Evolutionary conservation across 2,888 invertebrate species (phyloP), one percentile per base, ranked within the genome.

Genomic region (Scaptomyza caliginosa): DNA sequence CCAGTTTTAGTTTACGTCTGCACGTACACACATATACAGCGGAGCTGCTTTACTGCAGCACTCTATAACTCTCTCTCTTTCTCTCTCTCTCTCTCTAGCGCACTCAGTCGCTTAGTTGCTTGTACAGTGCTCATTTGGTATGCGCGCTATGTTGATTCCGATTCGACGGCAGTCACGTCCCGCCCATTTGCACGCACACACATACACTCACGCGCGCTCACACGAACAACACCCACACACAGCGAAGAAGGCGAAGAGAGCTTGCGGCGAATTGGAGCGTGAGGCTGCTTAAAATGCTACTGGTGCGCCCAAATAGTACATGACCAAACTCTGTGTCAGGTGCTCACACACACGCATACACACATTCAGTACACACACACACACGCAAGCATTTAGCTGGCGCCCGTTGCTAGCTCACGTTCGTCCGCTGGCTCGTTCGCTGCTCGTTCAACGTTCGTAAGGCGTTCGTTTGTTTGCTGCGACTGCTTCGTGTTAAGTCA

Each of bases 281-380:
- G 91, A 91, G 89, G 87, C 91, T 91, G 90, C 90, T 91, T 91
- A 91, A 91, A 91, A 91, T 91, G 91, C 91, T 90, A 90, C 90
- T 91, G 91, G 91, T 90, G 91, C 90, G 88, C 85, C 87, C 77
- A 76, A 34, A 13, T 30, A 46, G 91, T 89, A 90, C 91, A 91
- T 91, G 91, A 91, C 91, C 89, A 85, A 77, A 73, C 83, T 76
- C 70, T 71, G 82, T 87, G 90, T 90, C 90, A 91, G 90, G 90
- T 90, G 89, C 86, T 84, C 83, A 70, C 81, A 62, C 66, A 77
- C 38, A 70, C 60, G 57, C 45, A 46, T 39, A 52, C 45, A 65
- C 57, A 52, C 48, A 48, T n/a, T n/a, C n/a, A n/a, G n/a, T n/a
- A n/a, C 60, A 59, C 45, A 46, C 42, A 52, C 45, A 65, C 57